These are phyloP conservation scores for Huso huso DNA, from an alignment of 2,797 vertebrate species.

Conservation along the genomic window DNA sequence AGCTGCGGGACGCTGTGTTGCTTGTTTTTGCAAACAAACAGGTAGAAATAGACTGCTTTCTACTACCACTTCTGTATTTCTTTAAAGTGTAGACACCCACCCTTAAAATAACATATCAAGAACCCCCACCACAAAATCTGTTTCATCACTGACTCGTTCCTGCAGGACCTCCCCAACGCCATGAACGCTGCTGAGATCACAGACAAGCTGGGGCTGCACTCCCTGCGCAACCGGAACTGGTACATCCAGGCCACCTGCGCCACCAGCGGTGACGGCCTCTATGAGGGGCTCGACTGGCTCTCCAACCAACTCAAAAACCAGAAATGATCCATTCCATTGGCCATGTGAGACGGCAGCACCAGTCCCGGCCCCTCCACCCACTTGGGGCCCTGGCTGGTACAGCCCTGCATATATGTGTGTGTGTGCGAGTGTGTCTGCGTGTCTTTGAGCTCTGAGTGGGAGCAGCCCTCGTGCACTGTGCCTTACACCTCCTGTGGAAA, in stretches of 20 bases:
- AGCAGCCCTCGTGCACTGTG: conserved; percentile 64
- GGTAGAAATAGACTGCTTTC: conserved; percentile 29
- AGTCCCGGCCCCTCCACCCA: conserved; percentile 38
- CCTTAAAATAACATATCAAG: neutral
- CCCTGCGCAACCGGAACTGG: conserved; percentile 55
- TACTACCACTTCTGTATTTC: neutral
- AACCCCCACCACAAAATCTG: neutral
- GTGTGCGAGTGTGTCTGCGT: conserved; percentile 34
- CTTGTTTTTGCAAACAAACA: conserved; percentile 76
- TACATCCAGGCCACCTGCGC: conserved; percentile 70
- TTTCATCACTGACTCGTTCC: neutral
- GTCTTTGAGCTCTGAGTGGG: conserved; percentile 58
- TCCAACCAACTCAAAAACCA: conserved; percentile 55
- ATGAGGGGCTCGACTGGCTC: conserved; percentile 69
- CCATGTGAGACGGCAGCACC: conserved; percentile 30
- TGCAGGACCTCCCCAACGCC: conserved; percentile 64
- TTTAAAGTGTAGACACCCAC: neutral
- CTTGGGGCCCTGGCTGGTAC: conserved; percentile 45
- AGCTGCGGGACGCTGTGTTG: conserved; percentile 61
- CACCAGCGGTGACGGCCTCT: conserved; percentile 64
- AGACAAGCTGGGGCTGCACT: conserved; percentile 58
- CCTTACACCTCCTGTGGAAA: conserved; percentile 54
- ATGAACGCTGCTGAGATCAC: conserved; percentile 68
- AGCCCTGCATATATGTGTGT: conserved; percentile 34
- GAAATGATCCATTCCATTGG: conserved; percentile 57